Percentiles rank a stretch among this genome's conserved stretches.
Evolutionary conservation across 2,888 invertebrate species (phyloP).

Genomic region (Nudaria mundana): DNA sequence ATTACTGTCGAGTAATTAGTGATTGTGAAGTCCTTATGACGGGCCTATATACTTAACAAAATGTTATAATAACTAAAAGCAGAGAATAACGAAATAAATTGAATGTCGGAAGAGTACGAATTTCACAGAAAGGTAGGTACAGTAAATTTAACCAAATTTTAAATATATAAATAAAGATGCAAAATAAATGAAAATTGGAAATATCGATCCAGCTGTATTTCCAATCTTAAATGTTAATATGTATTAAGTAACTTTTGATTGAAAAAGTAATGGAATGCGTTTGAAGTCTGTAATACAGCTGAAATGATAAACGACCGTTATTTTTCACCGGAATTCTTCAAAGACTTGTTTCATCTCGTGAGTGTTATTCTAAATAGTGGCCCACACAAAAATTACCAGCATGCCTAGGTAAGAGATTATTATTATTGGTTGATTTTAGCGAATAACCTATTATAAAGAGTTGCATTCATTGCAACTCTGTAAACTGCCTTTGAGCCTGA

Average conservation of each 20-base stretch:
- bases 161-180: neutral
- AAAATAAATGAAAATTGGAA: neutral
- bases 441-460: constrained; percentile 6
- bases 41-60: no score
- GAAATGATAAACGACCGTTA: constrained; percentile 9
- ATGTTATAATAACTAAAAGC: no score
- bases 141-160: no score
- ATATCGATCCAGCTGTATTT: constrained; percentile 18
- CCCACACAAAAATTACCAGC: no score
- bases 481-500: no score
- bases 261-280: constrained; percentile 16
- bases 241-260: no score
- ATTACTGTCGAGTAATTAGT: no score
- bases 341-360: constrained; percentile 16
- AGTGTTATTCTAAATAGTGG: no score
- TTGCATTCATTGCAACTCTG: neutral
- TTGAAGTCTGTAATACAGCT: constrained; percentile 21
- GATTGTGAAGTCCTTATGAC: no score
- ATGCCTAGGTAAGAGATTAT: constrained; percentile 3
- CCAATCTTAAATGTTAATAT: constrained; percentile 26
- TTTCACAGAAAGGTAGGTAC: no score
- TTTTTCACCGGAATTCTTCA: constrained; percentile 16
- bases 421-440: neutral
- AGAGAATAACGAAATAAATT: no score
- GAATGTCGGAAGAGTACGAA: no score